Percentiles rank a stretch among this genome's conserved stretches.
phyloP scores from a whole-genome alignment of 2,113 vertebrate species.

The Petaurus breviceps region DNA sequence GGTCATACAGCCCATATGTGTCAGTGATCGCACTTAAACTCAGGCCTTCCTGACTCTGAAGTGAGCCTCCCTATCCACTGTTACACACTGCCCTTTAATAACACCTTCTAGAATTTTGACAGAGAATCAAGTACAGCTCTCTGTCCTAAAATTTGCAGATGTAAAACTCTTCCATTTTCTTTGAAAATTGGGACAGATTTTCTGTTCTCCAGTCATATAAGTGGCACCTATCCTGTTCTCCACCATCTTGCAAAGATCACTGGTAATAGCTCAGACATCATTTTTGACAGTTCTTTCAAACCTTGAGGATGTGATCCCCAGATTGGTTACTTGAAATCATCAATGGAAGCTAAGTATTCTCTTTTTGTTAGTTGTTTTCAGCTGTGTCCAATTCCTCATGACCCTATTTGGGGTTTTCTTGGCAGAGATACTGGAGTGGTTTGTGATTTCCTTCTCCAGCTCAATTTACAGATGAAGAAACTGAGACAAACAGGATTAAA shows the following conservation, averaged over 20 bases:
- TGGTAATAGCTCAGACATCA: not conserved
- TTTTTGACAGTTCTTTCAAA: too few relatives aligned
- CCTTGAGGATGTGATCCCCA: not conserved
- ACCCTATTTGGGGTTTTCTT: too few relatives aligned
- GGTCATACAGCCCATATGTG: not conserved
- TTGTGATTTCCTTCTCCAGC: too few relatives aligned
- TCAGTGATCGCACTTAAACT: not conserved
- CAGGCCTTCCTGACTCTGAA: not conserved
- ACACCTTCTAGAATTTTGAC: not conserved
- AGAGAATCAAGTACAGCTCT: not conserved
- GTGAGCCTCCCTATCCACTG: not conserved
- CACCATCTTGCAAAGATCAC: not conserved
- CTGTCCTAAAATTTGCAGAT: not conserved
- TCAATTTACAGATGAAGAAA: too few relatives aligned
- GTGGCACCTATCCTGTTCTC: not conserved
- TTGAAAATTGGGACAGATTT: not conserved
- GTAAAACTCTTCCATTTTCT: not conserved
- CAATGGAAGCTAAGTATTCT: too few relatives aligned
- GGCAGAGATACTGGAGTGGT: too few relatives aligned
- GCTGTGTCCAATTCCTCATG: too few relatives aligned
- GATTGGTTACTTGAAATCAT: not conserved
- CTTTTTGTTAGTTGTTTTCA: too few relatives aligned
- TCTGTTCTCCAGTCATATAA: too few relatives aligned
- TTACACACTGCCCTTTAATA: not conserved
- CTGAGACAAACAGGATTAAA: too few relatives aligned